Evolutionary conservation across 2,113 vertebrate species (phyloP).

Genomic region (Pavo muticus): DNA sequence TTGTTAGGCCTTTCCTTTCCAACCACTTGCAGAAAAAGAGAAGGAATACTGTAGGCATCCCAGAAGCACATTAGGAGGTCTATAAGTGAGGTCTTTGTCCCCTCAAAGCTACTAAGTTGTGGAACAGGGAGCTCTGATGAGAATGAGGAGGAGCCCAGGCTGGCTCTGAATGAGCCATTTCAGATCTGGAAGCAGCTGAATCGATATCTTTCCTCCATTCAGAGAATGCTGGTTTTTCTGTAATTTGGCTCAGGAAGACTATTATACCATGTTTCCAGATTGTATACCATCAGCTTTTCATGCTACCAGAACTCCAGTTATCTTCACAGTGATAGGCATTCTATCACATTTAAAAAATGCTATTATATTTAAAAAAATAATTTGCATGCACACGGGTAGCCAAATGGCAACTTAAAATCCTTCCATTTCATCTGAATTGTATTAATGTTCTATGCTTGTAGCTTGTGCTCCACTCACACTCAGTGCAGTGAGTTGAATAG

Average conservation of each 20-base stretch:
- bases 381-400: not conserved
- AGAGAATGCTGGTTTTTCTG: not conserved
- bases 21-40: not conserved
- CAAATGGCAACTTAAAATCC: not conserved
- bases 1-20: not conserved
- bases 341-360: not conserved
- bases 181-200: not conserved
- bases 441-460: not conserved
- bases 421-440: not conserved
- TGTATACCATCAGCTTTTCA: not conserved
- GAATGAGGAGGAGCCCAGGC: not conserved
- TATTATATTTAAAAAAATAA: not conserved
- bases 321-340: accelerated
- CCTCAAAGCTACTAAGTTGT: not conserved
- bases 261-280: not conserved
- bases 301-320: not conserved
- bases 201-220: not conserved
- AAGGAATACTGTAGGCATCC: not conserved
- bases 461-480: not conserved
- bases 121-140: not conserved
- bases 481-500: not conserved
- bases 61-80: not conserved
- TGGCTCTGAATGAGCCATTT: not conserved
- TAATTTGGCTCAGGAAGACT: not conserved
- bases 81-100: not conserved